Conservation (phyloP, 2,888 invertebrate species). For the Polydrusus cervinus region DNA sequence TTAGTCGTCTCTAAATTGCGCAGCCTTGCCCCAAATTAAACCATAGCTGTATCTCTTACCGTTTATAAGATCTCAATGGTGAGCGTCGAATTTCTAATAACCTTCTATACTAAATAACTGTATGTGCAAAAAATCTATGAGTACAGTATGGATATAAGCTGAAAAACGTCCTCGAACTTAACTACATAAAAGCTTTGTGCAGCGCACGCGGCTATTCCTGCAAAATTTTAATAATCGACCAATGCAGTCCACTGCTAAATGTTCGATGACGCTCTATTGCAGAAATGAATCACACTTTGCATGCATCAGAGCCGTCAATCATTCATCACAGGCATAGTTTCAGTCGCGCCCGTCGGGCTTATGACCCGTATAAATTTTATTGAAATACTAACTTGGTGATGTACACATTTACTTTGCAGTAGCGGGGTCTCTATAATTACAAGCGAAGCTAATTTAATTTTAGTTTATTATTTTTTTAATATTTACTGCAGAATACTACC, state of each 20-base stretch:
- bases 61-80: too few relatives aligned
- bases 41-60: too few relatives aligned
- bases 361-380: slow-evolving; percentile 32
- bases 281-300: slow-evolving; percentile 62
- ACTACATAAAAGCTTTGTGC: neutral
- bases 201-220: neutral
- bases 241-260: slow-evolving; percentile 23
- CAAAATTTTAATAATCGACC: slow-evolving; percentile 1
- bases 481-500: too few relatives aligned
- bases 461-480: neutral
- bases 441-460: too few relatives aligned
- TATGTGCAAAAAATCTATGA: too few relatives aligned
- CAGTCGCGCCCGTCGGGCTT: slow-evolving; percentile 15
- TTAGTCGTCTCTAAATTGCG: too few relatives aligned
- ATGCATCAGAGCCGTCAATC: slow-evolving; percentile 69
- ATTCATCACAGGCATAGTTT: slow-evolving; percentile 51
- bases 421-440: too few relatives aligned
- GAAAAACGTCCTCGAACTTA: too few relatives aligned
- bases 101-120: too few relatives aligned
- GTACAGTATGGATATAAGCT: too few relatives aligned
- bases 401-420: slow-evolving; percentile 9
- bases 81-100: too few relatives aligned
- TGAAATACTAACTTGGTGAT: slow-evolving; percentile 39
- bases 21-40: too few relatives aligned
- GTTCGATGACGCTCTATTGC: slow-evolving; percentile 53